A percentile compares a stretch with the other conserved stretches of the same genome.
Conservation (phyloP, 2,888 invertebrate species). For the Coecobrya sp. region DNA sequence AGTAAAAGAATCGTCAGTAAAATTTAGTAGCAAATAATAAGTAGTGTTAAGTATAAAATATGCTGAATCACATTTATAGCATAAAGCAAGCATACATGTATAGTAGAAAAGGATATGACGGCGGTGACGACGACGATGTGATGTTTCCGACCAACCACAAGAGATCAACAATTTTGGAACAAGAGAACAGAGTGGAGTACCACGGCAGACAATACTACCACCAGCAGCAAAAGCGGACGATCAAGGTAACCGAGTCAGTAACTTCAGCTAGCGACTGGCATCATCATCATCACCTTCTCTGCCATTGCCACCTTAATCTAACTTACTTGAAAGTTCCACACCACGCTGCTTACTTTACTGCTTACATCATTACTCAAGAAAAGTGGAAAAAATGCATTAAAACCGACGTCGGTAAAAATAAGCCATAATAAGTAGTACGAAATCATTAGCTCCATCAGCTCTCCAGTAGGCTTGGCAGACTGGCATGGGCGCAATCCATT, state of each 20-base stretch:
- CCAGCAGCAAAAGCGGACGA: conserved; percentile 63
- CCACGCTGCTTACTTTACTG: neutral
- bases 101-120: conserved; percentile 63
- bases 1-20: neutral
- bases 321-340: neutral
- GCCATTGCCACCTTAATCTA: neutral
- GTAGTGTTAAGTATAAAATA: conserved; percentile 33
- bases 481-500: neutral
- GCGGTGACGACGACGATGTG: conserved; percentile 51
- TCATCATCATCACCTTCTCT: conserved; percentile 5
- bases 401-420: conserved; percentile 10
- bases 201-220: conserved; percentile 25
- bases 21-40: neutral
- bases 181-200: neutral
- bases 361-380: neutral
- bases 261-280: conserved; percentile 59
- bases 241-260: conserved; percentile 80
- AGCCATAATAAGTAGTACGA: neutral
- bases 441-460: neutral
- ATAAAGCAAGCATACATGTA: conserved; percentile 1
- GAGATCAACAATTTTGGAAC: conserved; percentile 55
- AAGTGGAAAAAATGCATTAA: conserved; percentile 11
- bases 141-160: conserved; percentile 77
- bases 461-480: neutral
- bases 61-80: conserved; percentile 61